A percentile compares a stretch with the other conserved stretches of the same genome.
phyloP scores from a whole-genome alignment of 2,113 vertebrate species.

The Silurus asotus region DNA sequence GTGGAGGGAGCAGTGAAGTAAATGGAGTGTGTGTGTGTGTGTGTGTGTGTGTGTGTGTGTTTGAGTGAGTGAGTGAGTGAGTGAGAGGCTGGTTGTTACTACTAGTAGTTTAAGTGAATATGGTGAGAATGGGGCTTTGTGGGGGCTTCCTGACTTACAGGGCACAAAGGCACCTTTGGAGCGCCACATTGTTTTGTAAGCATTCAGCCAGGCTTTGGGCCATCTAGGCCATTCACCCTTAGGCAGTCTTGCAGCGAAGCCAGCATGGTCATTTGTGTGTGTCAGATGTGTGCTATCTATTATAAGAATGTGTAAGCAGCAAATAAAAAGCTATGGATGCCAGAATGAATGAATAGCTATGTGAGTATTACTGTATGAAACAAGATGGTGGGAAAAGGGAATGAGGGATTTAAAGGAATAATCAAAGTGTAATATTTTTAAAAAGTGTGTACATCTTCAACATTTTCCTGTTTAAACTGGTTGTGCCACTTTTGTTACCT shows the following conservation, averaged over 20 bases:
- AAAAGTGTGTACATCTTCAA: background rate
- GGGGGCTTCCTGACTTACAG: background rate
- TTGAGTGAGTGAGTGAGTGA: background rate
- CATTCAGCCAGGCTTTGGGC: conserved; percentile 17
- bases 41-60: conserved; percentile 3
- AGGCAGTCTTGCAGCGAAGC: background rate
- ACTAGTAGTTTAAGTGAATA: conserved; percentile 13
- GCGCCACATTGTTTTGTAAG: conserved; percentile 34
- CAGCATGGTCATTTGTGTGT: background rate
- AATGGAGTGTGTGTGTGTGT: background rate
- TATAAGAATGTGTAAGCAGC: background rate
- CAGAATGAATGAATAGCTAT: conserved; percentile 34
- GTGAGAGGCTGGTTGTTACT: background rate
- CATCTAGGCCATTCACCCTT: background rate
- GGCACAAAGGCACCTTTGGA: conserved; percentile 17
- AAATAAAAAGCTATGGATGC: background rate
- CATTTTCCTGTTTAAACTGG: background rate
- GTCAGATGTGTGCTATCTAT: background rate
- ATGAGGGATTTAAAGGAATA: conserved; percentile 9
- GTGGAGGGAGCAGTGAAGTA: conserved; percentile 21
- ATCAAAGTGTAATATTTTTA: background rate
- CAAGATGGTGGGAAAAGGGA: background rate
- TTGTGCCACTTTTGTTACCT: background rate
- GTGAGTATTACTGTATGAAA: background rate
- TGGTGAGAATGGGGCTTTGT: background rate